phyloP scores from a whole-genome alignment of 92 coral and sea anemone genomes.

The Actinostola sp. region DNA sequence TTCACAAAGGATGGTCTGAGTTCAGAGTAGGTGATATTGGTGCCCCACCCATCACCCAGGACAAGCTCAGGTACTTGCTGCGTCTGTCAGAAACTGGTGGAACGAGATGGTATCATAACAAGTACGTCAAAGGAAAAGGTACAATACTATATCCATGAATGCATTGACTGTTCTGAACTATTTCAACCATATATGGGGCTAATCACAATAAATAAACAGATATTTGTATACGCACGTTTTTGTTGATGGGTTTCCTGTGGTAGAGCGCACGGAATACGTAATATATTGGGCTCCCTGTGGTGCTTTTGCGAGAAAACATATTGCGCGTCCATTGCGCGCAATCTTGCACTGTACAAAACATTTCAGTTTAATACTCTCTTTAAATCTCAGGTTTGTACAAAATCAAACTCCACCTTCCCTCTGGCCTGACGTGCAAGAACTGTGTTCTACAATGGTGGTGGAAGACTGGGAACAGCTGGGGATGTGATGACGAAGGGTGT shows the following conservation, averaged over 20 bases:
- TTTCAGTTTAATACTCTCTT: background rate
- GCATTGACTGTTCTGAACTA: background rate
- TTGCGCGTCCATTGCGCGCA: too few relatives aligned
- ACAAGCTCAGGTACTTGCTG: conserved; percentile 43
- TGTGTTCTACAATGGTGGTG: conserved; percentile 99
- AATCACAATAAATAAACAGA: too few relatives aligned
- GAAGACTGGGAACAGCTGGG: conserved; percentile 89
- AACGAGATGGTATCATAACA: conserved; percentile 24
- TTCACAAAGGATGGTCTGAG: conserved; percentile 68
- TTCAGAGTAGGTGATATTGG: conserved; percentile 64
- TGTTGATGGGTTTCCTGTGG: too few relatives aligned
- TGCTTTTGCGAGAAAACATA: too few relatives aligned
- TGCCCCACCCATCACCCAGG: conserved; percentile 58
- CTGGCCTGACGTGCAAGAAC: conserved; percentile 79
- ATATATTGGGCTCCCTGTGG: too few relatives aligned
- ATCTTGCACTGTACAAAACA: background rate
- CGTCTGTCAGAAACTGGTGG: conserved; percentile 37
- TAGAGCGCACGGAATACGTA: too few relatives aligned
- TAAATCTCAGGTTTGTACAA: conserved; percentile 14
- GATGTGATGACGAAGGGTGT: conserved; percentile 64
- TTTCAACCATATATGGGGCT: too few relatives aligned
- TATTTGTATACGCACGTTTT: too few relatives aligned
- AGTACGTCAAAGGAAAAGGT: conserved; percentile 30
- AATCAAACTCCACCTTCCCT: conserved; percentile 49
- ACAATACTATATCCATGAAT: background rate